These are phyloP conservation scores for Calycopis cecrops DNA, from an alignment of 1,140 invertebrate species.

Conservation along the genomic window DNA sequence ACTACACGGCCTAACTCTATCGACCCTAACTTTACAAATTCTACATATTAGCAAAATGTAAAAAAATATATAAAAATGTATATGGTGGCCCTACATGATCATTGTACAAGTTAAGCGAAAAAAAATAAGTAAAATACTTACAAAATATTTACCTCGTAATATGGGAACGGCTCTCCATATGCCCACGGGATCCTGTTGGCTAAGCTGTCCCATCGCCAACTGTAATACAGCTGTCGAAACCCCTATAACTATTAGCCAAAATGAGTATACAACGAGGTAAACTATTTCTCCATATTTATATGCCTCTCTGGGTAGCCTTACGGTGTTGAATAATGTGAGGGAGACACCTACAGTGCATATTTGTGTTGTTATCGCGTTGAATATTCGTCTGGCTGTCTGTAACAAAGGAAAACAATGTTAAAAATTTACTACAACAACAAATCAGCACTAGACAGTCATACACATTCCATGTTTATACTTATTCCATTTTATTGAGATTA, in stretches of 20 bases:
- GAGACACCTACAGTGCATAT: constrained; percentile 59
- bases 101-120: neutral
- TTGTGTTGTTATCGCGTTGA: constrained; percentile 51
- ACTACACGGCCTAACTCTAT: too few species aligned
- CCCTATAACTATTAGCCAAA: constrained; percentile 52
- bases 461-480: too few species aligned
- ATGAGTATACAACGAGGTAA: constrained; percentile 56
- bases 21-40: too few species aligned
- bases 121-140: constrained; percentile 14
- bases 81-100: too few species aligned
- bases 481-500: too few species aligned
- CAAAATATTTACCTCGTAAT: constrained; percentile 45
- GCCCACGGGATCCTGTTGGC: constrained; percentile 60
- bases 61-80: too few species aligned
- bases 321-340: constrained; percentile 52
- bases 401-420: constrained; percentile 27
- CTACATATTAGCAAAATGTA: too few species aligned
- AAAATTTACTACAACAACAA: too few species aligned
- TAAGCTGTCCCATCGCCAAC: constrained; percentile 59
- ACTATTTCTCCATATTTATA: constrained; percentile 54
- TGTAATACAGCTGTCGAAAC: constrained; percentile 54
- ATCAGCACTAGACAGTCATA: too few species aligned
- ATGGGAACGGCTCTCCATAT: constrained; percentile 68
- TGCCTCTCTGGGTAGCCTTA: constrained; percentile 55
- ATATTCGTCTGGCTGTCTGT: constrained; percentile 53